These are phyloP conservation scores for Pseudochromis fuscus DNA, from an alignment of 2,797 vertebrate species.

Conservation along the genomic window DNA sequence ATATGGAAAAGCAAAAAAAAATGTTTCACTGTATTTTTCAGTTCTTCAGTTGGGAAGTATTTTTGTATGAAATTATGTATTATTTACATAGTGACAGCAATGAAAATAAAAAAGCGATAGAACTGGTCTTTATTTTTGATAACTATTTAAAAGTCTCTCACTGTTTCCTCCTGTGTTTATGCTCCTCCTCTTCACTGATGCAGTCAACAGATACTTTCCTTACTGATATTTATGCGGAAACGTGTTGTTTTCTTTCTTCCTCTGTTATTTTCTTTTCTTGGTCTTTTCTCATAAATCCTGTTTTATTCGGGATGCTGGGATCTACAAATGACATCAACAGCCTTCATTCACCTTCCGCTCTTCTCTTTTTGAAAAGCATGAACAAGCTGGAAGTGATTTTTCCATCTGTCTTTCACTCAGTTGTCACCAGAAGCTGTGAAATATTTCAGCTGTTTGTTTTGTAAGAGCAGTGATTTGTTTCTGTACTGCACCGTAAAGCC, in stretches of 20 bases:
- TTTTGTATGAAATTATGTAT: too few species aligned
- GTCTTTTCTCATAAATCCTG: conserved; percentile 12
- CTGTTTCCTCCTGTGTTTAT: conserved; percentile 46
- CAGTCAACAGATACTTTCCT: conserved; percentile 28
- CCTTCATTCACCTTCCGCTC: too few species aligned
- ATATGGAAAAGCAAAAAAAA: too few species aligned
- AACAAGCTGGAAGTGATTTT: background rate
- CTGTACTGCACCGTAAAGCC: background rate
- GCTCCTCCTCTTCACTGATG: conserved; percentile 4
- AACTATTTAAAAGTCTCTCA: too few species aligned
- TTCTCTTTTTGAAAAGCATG: background rate
- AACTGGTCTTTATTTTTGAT: too few species aligned
- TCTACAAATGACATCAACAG: conserved; percentile 19
- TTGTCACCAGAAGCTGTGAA: background rate
- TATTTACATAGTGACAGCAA: too few species aligned
- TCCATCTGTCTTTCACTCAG: conserved; percentile 7
- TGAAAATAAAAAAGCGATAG: too few species aligned
- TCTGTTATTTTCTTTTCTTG: conserved; percentile 9
- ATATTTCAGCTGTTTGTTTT: background rate
- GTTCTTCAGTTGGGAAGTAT: too few species aligned
- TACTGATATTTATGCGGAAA: conserved; percentile 18
- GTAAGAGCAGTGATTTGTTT: background rate
- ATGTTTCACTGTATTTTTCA: too few species aligned
- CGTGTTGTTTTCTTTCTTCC: background rate
- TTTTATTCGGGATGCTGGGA: conserved; percentile 27